phyloP scores from a whole-genome alignment of 2,888 invertebrate species.

The Anoncus sp. region DNA sequence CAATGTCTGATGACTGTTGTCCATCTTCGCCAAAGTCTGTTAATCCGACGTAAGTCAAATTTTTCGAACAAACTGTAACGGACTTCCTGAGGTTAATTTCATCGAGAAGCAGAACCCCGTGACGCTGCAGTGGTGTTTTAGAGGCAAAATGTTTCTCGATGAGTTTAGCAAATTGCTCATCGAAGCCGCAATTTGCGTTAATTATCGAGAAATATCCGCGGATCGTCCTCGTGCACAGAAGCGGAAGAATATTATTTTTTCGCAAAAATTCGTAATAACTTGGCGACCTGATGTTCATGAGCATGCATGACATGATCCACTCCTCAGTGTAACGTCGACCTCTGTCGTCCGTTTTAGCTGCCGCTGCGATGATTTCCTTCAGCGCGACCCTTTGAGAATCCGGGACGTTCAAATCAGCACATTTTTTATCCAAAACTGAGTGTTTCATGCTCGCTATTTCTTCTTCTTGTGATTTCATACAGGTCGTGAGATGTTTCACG shows the following conservation, averaged over 20 bases:
- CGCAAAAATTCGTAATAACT: background rate
- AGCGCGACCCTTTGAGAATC: conserved; percentile 25
- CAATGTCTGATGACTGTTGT: conserved; percentile 39
- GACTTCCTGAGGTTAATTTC: conserved; percentile 65
- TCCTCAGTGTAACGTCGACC: conserved; percentile 33
- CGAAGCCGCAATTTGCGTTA: conserved; percentile 50
- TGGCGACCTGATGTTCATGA: conserved; percentile 40
- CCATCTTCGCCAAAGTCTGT: conserved; percentile 64
- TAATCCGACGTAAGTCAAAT: conserved; percentile 62
- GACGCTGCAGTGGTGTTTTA: conserved; percentile 44
- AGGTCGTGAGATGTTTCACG: conserved; percentile 17
- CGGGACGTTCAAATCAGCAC: background rate
- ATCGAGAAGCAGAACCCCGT: conserved; percentile 61
- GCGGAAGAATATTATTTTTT: conserved; percentile 43
- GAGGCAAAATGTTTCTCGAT: conserved; percentile 29
- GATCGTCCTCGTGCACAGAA: conserved; percentile 41
- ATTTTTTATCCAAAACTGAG: background rate
- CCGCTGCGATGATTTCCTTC: conserved; percentile 54
- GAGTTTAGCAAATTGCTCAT: conserved; percentile 54
- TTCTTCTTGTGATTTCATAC: background rate
- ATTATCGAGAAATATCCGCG: conserved; percentile 49
- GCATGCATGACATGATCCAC: conserved; percentile 44
- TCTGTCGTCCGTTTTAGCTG: conserved; percentile 22
- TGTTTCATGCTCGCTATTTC: background rate
- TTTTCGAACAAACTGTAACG: conserved; percentile 53